A percentile compares a stretch with the other conserved stretches of the same genome.
Evolutionary conservation across 2,113 vertebrate species (phyloP).

Genomic region (Malurus alboscapulatus): DNA sequence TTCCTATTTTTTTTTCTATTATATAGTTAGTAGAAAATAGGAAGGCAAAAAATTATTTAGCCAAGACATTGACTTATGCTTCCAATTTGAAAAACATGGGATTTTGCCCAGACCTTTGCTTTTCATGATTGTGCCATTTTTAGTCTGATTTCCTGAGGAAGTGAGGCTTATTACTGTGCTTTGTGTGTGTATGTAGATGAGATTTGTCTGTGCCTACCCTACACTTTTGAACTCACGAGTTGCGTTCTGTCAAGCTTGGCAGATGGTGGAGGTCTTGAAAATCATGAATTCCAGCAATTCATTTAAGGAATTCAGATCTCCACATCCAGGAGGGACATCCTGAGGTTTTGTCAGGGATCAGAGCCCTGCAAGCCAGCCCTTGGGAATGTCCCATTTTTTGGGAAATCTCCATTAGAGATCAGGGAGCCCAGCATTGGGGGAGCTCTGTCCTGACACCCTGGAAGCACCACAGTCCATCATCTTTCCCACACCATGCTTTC

Average conservation of each 20-base stretch:
- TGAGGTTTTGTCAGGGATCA: background rate
- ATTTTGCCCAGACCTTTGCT: constrained; percentile 38
- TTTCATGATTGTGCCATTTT: constrained; percentile 26
- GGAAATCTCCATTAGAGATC: background rate
- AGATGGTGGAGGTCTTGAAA: background rate
- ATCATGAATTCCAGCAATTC: background rate
- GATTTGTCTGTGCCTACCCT: constrained; percentile 8
- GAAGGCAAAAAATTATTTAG: constrained; percentile 32
- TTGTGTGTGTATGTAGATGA: constrained; percentile 22
- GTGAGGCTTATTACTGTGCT: constrained; percentile 25
- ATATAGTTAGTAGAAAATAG: background rate
- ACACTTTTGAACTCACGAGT: constrained; percentile 20
- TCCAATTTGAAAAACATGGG: constrained; percentile 7
- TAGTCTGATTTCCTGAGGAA: constrained; percentile 49
- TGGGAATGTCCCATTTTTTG: background rate
- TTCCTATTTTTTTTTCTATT: background rate
- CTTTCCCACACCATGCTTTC: background rate
- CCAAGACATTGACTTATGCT: constrained; percentile 21
- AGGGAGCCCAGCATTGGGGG: background rate
- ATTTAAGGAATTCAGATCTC: background rate
- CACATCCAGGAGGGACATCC: background rate
- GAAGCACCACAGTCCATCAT: background rate
- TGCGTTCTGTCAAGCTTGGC: constrained; percentile 1
- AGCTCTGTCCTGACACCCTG: background rate
- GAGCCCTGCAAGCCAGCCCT: background rate